A percentile compares a stretch with the other conserved stretches of the same genome.
Evolutionary conservation across 2,113 vertebrate species (phyloP).

Genomic region (Lipophrys pholis): DNA sequence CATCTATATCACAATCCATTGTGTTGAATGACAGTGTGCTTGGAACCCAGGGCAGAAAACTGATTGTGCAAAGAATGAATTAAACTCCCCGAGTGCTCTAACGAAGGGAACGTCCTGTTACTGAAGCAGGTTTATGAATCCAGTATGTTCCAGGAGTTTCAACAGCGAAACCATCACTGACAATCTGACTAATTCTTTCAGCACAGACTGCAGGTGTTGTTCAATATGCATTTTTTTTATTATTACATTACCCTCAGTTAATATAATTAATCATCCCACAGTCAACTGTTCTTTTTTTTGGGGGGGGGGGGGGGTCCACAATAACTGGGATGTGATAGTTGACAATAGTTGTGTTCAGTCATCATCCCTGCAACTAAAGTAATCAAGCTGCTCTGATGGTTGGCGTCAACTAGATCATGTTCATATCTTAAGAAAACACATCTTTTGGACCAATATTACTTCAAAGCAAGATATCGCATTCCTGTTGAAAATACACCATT

Average conservation of each 20-base stretch:
- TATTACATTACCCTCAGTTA: no score
- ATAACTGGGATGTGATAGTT: no score
- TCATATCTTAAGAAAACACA: no score
- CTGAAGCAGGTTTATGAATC: slow-evolving; percentile 12
- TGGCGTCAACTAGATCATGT: no score
- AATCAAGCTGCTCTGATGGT: no score
- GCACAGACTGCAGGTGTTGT: background rate
- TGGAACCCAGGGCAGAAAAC: slow-evolving; percentile 3
- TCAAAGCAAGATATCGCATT: background rate
- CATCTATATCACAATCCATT: no score
- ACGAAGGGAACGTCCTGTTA: slow-evolving; percentile 37
- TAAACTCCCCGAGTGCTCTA: slow-evolving; percentile 2
- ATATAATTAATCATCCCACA: background rate
- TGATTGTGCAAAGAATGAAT: background rate
- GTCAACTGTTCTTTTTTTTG: background rate
- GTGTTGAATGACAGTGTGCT: slow-evolving; percentile 18
- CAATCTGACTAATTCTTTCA: background rate
- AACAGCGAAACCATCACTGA: slow-evolving; percentile 12
- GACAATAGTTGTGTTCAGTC: no score
- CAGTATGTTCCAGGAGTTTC: background rate
- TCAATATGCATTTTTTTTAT: no score
- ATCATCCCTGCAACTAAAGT: no score
- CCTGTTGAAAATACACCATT: background rate
- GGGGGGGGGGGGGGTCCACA: no score
- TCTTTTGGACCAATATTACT: no score